Evolutionary conservation across 1,140 invertebrate genomes (phyloP), one percentile per base, ranked within the genome.

Genomic region (Ylistrum balloti): DNA sequence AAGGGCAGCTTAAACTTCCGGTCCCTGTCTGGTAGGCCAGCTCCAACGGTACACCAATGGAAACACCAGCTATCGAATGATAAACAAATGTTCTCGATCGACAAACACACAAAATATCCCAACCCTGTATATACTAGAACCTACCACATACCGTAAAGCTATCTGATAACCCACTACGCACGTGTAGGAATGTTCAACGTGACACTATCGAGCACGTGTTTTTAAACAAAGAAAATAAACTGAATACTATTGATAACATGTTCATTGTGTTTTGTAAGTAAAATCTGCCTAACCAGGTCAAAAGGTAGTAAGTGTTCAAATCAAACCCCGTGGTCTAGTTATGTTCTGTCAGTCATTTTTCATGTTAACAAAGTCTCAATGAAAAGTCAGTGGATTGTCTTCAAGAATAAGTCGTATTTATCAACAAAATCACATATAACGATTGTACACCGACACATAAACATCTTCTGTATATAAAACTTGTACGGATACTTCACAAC

Each of bases 201-300:
- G 56, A 74, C 56, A 74, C n/a, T 74, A n/a, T 28, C 22, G 56
- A 74, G 22, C 56, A 74, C 56, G 56, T 74, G 56, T 74, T 74
- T 28, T n/a, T 74, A 74, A 74, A 74, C 56, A 74, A 74, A 74
- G 22, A 74, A 45, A 74, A 74, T 74, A 74, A 74, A 74, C 56
- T 74, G 56, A n/a, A 74, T 74, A 74, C 22, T 74, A 74, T 74
- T 74, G 56, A 74, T 74, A 74, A 74, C 56, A 28, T 28, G 56
- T n/a, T 17, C 56, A 28, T 74, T 74, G 17, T 74, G 13, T 38
- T 38, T 74, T 74, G 56, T 74, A 74, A 28, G 35, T n/a, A n/a
- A n/a, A n/a, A n/a, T n/a, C n/a, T n/a, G n/a, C n/a, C n/a, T n/a
- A n/a, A n/a, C n/a, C n/a, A n/a, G n/a, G n/a, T n/a, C n/a, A n/a